phyloP scores from a whole-genome alignment of 2,888 invertebrate genomes.

The Omphaloscelis lunosa region DNA sequence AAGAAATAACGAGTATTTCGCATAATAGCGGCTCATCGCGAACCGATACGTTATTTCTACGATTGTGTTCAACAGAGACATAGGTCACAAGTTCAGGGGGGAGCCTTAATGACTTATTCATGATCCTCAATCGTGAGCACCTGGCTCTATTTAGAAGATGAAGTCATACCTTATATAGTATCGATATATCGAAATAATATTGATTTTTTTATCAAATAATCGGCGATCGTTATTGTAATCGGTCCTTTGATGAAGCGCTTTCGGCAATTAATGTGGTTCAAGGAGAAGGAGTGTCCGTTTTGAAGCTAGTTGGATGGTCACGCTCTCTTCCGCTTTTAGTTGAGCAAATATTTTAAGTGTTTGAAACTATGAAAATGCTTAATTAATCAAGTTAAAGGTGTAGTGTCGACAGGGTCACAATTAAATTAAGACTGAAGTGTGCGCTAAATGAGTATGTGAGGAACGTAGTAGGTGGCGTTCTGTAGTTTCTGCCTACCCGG shows the following conservation, averaged over 20 bases:
- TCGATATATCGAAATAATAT: conserved; percentile 61
- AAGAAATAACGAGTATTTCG: conserved; percentile 60
- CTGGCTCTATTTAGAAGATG: conserved; percentile 65
- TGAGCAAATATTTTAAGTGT: conserved; percentile 28
- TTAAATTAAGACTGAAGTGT: background rate
- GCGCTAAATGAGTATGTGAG: background rate
- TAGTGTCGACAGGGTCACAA: background rate
- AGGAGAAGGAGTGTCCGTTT: conserved; percentile 54
- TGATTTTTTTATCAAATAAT: conserved; percentile 59
- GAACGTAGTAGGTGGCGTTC: background rate
- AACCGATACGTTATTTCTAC: conserved; percentile 66
- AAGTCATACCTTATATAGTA: conserved; percentile 61
- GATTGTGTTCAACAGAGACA: conserved; percentile 77
- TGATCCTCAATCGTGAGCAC: conserved; percentile 76
- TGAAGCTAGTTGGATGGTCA: conserved; percentile 46
- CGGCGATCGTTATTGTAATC: conserved; percentile 57
- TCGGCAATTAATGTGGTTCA: conserved; percentile 61
- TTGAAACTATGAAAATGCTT: conserved; percentile 12
- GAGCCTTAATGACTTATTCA: conserved; percentile 85
- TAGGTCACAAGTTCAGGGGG: conserved; percentile 80
- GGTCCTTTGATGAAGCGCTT: conserved; percentile 64
- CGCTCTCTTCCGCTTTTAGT: conserved; percentile 56
- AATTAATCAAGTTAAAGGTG: conserved; percentile 19
- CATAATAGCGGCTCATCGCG: conserved; percentile 54
- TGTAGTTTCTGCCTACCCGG: background rate